Conservation (phyloP, 1,140 invertebrate genomes). For the Hyles vespertilio region DNA sequence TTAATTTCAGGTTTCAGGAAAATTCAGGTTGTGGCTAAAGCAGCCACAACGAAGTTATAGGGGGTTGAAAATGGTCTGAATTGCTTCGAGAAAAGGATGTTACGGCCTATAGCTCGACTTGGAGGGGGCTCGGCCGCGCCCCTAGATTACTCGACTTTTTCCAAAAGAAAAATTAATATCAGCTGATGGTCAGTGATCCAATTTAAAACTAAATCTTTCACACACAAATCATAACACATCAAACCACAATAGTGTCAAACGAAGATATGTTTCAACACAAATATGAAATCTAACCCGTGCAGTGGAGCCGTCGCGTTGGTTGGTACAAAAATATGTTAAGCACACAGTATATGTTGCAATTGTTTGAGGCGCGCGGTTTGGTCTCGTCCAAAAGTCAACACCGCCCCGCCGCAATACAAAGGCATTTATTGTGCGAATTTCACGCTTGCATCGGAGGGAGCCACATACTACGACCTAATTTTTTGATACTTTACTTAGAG, state of each 20-base stretch:
- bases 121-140: no score
- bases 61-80: no score
- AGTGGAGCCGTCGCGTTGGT: not conserved
- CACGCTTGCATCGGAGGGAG: slow-evolving; percentile 61
- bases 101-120: no score
- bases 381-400: slow-evolving; percentile 64
- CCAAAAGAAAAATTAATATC: no score
- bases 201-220: no score
- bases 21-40: no score
- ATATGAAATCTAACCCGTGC: no score
- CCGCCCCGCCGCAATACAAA: slow-evolving; percentile 57
- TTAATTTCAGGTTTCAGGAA: no score
- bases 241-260: not conserved
- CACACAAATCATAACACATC: not conserved
- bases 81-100: no score
- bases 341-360: slow-evolving; percentile 38
- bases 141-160: no score
- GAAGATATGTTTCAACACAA: not conserved
- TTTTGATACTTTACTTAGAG: slow-evolving; percentile 40
- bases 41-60: no score
- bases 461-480: slow-evolving; percentile 12
- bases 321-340: slow-evolving; percentile 8
- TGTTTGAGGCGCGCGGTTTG: slow-evolving; percentile 26
- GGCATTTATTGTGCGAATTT: slow-evolving; percentile 69
- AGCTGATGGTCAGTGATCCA: no score